Conservation (phyloP, 2,888 invertebrate genomes). For the Dusona sp. region DNA sequence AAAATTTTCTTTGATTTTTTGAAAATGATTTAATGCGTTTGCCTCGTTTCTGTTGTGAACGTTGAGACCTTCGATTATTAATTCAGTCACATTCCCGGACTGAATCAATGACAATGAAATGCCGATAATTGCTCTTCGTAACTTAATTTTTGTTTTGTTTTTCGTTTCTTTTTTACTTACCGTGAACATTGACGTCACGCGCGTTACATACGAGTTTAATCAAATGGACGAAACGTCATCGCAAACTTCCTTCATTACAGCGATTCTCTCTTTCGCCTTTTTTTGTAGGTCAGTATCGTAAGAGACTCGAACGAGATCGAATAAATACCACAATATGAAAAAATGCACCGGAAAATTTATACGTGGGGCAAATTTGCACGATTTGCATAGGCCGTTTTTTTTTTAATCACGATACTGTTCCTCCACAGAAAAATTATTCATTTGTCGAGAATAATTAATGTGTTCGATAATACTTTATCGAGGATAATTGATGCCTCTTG, state of each 20-base stretch:
- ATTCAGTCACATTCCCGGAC: constrained; percentile 34
- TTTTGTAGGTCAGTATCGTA: background rate
- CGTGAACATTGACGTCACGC: constrained; percentile 52
- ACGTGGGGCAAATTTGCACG: background rate
- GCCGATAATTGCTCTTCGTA: constrained; percentile 21
- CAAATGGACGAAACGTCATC: constrained; percentile 30
- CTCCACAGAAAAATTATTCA: background rate
- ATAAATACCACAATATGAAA: background rate
- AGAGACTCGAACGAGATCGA: background rate
- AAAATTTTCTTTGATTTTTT: background rate
- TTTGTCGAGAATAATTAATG: background rate
- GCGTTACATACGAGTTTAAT: constrained; percentile 50
- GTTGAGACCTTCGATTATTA: constrained; percentile 37
- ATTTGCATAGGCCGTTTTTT: constrained; percentile 8
- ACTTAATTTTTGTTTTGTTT: constrained; percentile 24
- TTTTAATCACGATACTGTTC: background rate
- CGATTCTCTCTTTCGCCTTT: constrained; percentile 29
- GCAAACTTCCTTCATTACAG: constrained; percentile 20
- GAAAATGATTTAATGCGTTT: constrained; percentile 1
- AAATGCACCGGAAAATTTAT: background rate
- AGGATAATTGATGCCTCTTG: background rate
- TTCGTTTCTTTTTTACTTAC: background rate
- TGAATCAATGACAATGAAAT: constrained; percentile 44
- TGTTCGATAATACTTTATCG: background rate
- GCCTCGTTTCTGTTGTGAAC: background rate